Percentiles rank a stretch among this genome's conserved stretches.
phyloP scores from a whole-genome alignment of 2,113 vertebrate genomes.

The Nothobranchius kuhntae region DNA sequence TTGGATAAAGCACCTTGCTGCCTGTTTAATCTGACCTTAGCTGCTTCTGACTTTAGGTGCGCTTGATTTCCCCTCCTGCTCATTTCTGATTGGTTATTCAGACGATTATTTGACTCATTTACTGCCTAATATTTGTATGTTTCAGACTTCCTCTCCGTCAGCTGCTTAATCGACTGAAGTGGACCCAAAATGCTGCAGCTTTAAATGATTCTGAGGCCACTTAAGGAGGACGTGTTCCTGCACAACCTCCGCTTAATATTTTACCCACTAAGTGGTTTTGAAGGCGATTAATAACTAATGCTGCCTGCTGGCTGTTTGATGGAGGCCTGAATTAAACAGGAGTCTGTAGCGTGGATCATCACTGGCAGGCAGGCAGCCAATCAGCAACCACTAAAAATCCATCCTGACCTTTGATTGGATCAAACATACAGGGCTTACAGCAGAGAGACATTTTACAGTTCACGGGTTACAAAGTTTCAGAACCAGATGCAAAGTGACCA shows the following conservation, averaged over 20 bases:
- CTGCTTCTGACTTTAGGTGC: conserved; percentile 17
- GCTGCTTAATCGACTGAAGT: conserved; percentile 37
- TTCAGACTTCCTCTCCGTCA: not conserved
- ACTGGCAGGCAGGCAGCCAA: conserved; percentile 7
- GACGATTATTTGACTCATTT: conserved; percentile 45
- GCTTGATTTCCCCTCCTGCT: conserved; percentile 2
- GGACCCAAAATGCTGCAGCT: not conserved
- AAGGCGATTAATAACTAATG: conserved; percentile 52
- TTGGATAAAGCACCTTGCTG: not conserved
- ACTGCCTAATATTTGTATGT: conserved; percentile 27
- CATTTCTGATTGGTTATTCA: conserved; percentile 35
- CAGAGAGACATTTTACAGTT: not conserved
- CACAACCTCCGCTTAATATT: conserved; percentile 45
- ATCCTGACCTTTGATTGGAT: conserved; percentile 14
- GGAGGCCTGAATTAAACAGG: conserved; percentile 50
- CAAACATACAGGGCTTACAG: not conserved
- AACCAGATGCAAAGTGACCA: not conserved
- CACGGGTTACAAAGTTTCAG: not conserved
- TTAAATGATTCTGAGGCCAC: conserved; percentile 10
- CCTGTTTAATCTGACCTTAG: not conserved
- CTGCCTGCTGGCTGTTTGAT: conserved; percentile 13
- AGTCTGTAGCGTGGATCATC: not conserved
- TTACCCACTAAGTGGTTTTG: conserved; percentile 39
- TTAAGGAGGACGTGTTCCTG: conserved; percentile 23
- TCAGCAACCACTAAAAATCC: not conserved